Evolutionary conservation across 2,113 vertebrate genomes (phyloP).

Genomic region (Pampusana beccarii): DNA sequence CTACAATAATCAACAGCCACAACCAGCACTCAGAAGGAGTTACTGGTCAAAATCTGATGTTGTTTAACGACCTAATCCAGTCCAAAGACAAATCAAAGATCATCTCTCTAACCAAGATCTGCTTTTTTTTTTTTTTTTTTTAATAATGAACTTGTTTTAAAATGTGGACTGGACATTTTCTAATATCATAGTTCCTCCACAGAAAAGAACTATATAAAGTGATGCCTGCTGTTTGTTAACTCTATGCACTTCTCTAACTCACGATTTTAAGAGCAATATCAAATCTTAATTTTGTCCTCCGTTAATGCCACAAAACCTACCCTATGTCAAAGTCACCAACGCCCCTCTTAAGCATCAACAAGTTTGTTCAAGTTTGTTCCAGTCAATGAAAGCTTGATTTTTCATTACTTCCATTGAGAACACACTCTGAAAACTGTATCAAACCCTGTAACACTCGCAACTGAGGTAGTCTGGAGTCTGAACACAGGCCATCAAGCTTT

Average conservation of each 20-base stretch:
- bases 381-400: not conserved
- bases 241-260: not conserved
- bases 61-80: not conserved
- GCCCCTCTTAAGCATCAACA: not conserved
- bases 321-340: not conserved
- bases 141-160: not conserved
- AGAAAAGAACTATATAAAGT: not conserved
- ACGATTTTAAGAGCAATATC: not conserved
- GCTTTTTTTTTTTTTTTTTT: not conserved
- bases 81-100: not conserved
- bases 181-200: not conserved
- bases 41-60: not conserved
- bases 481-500: not conserved
- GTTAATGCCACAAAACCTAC: not conserved
- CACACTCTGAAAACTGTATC: not conserved
- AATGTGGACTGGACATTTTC: not conserved
- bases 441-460: not conserved
- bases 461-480: not conserved
- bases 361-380: not conserved
- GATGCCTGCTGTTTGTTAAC: not conserved
- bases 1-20: not conserved
- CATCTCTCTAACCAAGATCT: not conserved
- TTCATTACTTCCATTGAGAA: not conserved
- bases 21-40: not conserved
- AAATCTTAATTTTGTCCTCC: not conserved